phyloP scores from a whole-genome alignment of 2,797 vertebrate genomes.

The Monodelphis domestica region DNA sequence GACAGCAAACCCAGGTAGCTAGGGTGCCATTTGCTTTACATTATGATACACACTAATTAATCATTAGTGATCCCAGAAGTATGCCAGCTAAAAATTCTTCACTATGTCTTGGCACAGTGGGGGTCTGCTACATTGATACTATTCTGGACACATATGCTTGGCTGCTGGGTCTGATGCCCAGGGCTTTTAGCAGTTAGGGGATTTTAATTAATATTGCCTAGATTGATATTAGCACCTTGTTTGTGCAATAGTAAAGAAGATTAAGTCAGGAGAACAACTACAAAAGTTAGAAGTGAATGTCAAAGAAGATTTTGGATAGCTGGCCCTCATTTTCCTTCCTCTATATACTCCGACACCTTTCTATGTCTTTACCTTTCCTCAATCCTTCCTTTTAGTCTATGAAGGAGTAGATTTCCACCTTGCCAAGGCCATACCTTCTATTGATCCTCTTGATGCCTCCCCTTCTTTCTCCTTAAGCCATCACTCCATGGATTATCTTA shows the following conservation, averaged over 20 bases:
- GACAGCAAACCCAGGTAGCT: slow-evolving; percentile 95
- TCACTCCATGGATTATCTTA: not conserved
- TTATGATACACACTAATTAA: slow-evolving; percentile 99
- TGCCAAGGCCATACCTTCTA: not conserved
- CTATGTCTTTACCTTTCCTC: not conserved
- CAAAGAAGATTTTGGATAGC: slow-evolving; percentile 58
- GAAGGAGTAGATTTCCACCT: not conserved
- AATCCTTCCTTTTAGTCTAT: not conserved
- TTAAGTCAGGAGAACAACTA: slow-evolving; percentile 65
- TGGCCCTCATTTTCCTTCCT: not conserved
- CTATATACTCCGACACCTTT: not conserved
- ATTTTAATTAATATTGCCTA: slow-evolving; percentile 78
- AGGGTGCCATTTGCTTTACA: slow-evolving; percentile 98
- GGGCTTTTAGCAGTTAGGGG: slow-evolving; percentile 65
- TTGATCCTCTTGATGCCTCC: not conserved
- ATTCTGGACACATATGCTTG: slow-evolving; percentile 91
- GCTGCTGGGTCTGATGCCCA: slow-evolving; percentile 85
- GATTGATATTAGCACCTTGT: slow-evolving; percentile 71
- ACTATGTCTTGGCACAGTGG: slow-evolving; percentile 92
- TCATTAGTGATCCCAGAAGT: slow-evolving; percentile 98
- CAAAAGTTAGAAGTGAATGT: slow-evolving; percentile 48
- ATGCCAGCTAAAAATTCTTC: slow-evolving; percentile 94
- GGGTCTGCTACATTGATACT: slow-evolving; percentile 92
- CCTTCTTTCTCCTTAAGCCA: not conserved
- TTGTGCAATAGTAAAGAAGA: slow-evolving; percentile 25